These are phyloP conservation scores for Threskiornis aethiopicus DNA, from an alignment of 2,797 vertebrate genomes.

Conservation along the genomic window DNA sequence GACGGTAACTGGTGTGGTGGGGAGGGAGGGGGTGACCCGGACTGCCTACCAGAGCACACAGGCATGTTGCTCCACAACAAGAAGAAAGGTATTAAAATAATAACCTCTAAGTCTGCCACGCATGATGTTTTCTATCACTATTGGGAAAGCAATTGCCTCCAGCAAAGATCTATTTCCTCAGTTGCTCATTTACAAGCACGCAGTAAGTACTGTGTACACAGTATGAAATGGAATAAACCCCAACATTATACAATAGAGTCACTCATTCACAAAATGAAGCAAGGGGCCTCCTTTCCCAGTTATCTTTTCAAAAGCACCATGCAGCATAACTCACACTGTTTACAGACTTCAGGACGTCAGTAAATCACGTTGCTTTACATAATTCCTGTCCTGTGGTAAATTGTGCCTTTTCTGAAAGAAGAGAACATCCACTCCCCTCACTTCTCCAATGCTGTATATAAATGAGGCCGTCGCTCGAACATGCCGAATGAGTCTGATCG, in stretches of 20 bases:
- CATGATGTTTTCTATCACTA: neutral
- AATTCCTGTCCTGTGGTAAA: neutral
- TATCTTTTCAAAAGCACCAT: neutral
- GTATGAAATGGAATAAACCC: constrained; percentile 32
- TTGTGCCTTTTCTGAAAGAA: neutral
- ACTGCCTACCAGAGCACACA: fast-evolving
- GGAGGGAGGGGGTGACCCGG: fast-evolving
- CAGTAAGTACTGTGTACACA: constrained; percentile 5
- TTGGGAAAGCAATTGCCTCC: neutral
- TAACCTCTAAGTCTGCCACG: neutral
- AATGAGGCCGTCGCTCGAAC: neutral
- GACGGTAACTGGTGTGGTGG: fast-evolving
- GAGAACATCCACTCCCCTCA: neutral
- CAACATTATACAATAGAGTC: neutral
- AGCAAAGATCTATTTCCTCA: constrained; percentile 15
- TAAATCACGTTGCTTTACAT: neutral
- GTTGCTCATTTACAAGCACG: neutral
- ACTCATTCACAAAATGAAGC: constrained; percentile 60
- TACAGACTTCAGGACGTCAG: neutral
- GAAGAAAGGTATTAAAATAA: constrained; percentile 20
- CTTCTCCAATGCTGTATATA: neutral
- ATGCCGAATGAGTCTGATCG: neutral
- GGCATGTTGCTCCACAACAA: neutral
- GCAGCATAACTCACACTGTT: constrained; percentile 13
- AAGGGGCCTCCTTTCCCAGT: neutral